Percentiles rank a stretch among this genome's conserved stretches.
These are phyloP conservation scores for Pedicia rivosa DNA, from an alignment of 2,888 invertebrate species.

Conservation along the genomic window DNA sequence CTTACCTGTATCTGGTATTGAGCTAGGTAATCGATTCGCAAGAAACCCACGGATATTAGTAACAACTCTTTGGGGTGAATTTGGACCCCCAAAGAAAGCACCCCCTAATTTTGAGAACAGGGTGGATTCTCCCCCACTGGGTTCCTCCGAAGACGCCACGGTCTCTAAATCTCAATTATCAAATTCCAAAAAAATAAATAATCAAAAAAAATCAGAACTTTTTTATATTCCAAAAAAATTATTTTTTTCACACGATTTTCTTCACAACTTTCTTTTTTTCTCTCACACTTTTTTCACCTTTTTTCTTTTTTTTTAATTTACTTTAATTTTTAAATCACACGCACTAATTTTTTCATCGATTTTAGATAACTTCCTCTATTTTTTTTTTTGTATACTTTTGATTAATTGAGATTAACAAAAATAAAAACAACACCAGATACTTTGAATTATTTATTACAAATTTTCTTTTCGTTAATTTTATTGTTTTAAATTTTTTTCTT, in stretches of 20 bases:
- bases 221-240: too few species aligned
- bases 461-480: too few species aligned
- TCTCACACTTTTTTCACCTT: background rate
- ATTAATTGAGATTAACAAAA: too few species aligned
- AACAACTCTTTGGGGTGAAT: constrained; percentile 53
- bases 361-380: constrained; percentile 5
- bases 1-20: constrained; percentile 59
- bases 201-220: too few species aligned
- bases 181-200: too few species aligned
- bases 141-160: constrained; percentile 32
- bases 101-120: constrained; percentile 49
- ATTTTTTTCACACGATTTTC: constrained; percentile 5
- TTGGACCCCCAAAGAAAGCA: constrained; percentile 51
- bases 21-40: constrained; percentile 48
- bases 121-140: constrained; percentile 38
- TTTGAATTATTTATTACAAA: too few species aligned
- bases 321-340: background rate
- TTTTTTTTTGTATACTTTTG: constrained; percentile 8
- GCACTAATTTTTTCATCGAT: too few species aligned
- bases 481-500: constrained; percentile 10
- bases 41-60: constrained; percentile 58
- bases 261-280: background rate
- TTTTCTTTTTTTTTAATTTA: background rate
- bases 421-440: too few species aligned
- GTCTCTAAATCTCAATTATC: constrained; percentile 13